Percentiles rank a stretch among this genome's conserved stretches.
Evolutionary conservation across 1,140 invertebrate genomes (phyloP).

Genomic region (Chelonus insularis): DNA sequence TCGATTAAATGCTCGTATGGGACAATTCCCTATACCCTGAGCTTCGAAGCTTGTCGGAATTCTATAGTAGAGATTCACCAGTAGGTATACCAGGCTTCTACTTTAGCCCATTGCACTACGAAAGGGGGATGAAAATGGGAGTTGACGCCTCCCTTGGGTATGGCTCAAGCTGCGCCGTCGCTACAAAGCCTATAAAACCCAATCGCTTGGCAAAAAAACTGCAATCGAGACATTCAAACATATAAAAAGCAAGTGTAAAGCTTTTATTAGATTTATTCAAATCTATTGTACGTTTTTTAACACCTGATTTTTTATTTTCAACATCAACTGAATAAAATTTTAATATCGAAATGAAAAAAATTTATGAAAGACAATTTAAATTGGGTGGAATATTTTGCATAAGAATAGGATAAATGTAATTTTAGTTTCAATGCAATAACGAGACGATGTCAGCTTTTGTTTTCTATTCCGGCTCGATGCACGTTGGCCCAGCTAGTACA

Average conservation of each 20-base stretch:
- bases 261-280: neutral
- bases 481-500: neutral
- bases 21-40: constrained; percentile 1
- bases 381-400: neutral
- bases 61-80: neutral
- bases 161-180: neutral
- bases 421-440: constrained; percentile 5
- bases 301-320: neutral
- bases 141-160: constrained; percentile 16
- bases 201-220: constrained; percentile 28
- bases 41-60: neutral
- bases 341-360: neutral
- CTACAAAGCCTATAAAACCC: constrained; percentile 31
- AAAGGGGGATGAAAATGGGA: neutral
- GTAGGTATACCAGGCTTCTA: constrained; percentile 24
- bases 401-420: neutral
- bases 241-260: neutral
- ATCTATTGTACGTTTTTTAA: neutral
- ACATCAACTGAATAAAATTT: neutral
- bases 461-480: constrained; percentile 20
- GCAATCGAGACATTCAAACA: constrained; percentile 28
- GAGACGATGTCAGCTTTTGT: constrained; percentile 13
- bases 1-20: constrained; percentile 9
- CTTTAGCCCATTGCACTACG: constrained; percentile 6
- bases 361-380: neutral